Base-by-base conservation (phyloP, 2,113 vertebrate species). In the Rhinogobius similis region DNA sequence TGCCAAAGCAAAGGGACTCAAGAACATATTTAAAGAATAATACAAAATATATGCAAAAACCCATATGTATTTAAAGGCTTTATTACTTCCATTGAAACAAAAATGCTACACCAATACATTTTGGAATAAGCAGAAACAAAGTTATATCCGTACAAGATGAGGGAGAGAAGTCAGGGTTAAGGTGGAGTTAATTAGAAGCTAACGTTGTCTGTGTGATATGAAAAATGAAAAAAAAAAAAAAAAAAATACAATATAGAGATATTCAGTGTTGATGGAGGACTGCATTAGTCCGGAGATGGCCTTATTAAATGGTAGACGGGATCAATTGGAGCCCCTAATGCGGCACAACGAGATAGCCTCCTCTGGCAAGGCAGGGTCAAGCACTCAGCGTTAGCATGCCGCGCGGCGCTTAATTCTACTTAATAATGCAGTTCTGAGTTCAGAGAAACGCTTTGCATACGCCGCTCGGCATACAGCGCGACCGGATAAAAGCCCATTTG, bases 301-400 rank as follows among this genome's bases (percentile, higher is more conserved):
- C 76, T 87, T 29, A 83, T 82, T 78, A 84, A 81, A 73, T 62
- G n/a, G 72, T 23, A 84, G 86, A 83, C 79, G 53, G 74, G 72
- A 86, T 87, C 84, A 86, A 85, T 74, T 82, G 84, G 70, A 46
- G 64, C 67, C 73, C 53, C 70, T 81, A 84, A 83, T 82, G 69
- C 77, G 67, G 46, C 79, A 68, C 72, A 77, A 85, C 21, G 82
- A 86, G 77, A 70, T 29, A 70, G 78, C 61, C 29, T 75, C 76
- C 67, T 68, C 73, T 8, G 61, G 71, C 68, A 56, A 65, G 72
- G 68, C 38, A 32, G 86, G 88, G 83, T 91, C 87, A 86, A 86
- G 78, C 80, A 73, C 88, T 86, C 67, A 67, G 65, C 67, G 56
- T 39, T 55, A 32, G 62, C 24, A 58, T 38, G 68, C 63, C 59